Conservation (phyloP, 2,888 invertebrate species). For the Microctonus hyperodae region DNA sequence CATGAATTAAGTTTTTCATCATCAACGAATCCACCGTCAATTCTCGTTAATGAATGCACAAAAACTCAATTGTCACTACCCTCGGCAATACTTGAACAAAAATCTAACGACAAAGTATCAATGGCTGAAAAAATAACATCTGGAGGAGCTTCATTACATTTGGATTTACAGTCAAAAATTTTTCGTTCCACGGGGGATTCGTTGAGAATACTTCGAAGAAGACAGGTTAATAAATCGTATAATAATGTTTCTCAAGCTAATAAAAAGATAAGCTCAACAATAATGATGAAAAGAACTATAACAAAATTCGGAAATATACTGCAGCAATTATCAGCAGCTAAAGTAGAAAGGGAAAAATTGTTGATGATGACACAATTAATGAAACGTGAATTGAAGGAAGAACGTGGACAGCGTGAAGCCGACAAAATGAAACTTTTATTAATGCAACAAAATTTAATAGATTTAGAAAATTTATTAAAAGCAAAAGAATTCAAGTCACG, state of each 20-base stretch:
- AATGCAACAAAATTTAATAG: slow-evolving; percentile 45
- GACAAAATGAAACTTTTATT: slow-evolving; percentile 50
- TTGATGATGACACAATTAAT: slow-evolving; percentile 44
- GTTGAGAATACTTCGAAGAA: slow-evolving; percentile 8
- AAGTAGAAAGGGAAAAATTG: slow-evolving; percentile 46
- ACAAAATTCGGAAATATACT: slow-evolving; percentile 33
- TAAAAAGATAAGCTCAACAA: slow-evolving; percentile 6
- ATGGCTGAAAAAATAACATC: background rate
- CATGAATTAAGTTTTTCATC: slow-evolving; percentile 35
- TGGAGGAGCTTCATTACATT: slow-evolving; percentile 44
- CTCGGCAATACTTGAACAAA: background rate
- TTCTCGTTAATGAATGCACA: slow-evolving; percentile 34
- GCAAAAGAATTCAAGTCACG: slow-evolving; percentile 51
- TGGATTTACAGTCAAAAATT: slow-evolving; percentile 53
- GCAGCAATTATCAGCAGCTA: slow-evolving; percentile 41
- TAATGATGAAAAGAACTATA: background rate
- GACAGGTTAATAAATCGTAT: background rate
- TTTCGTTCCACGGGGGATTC: slow-evolving; percentile 33
- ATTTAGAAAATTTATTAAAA: slow-evolving; percentile 48
- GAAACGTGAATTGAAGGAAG: slow-evolving; percentile 48
- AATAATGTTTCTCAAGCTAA: background rate
- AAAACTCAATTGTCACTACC: slow-evolving; percentile 27
- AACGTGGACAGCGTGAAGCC: slow-evolving; percentile 48
- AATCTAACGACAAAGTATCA: background rate
- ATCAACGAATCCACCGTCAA: slow-evolving; percentile 32